Conservation (phyloP, 2,113 vertebrate genomes). For the Phoxinus phoxinus region DNA sequence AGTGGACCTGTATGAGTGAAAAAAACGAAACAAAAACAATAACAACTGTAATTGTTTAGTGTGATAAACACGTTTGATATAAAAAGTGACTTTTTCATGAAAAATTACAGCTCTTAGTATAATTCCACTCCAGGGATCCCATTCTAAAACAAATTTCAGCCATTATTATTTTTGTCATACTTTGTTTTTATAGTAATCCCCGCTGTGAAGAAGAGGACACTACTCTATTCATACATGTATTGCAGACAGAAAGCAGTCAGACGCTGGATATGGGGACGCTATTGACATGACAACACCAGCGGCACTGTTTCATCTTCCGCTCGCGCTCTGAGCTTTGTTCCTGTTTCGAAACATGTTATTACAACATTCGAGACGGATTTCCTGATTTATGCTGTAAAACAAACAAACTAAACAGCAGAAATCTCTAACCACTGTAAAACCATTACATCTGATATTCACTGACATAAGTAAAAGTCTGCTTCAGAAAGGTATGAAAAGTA, state of each 20-base stretch:
- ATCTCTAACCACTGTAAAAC: too few relatives aligned
- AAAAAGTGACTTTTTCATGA: conserved; percentile 77
- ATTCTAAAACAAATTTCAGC: conserved; percentile 70
- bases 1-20: too few relatives aligned
- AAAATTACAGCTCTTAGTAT: conserved; percentile 82
- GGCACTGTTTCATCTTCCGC: conserved; percentile 64
- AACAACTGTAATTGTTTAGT: conserved; percentile 49
- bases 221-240: conserved; percentile 82
- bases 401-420: too few relatives aligned
- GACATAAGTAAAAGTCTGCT: too few relatives aligned
- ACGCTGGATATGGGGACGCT: conserved; percentile 76
- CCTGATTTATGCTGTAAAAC: too few relatives aligned
- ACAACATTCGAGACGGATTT: too few relatives aligned
- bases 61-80: conserved; percentile 60
- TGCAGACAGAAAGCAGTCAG: conserved; percentile 79
- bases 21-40: too few relatives aligned
- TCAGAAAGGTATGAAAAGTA: too few relatives aligned
- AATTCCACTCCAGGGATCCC: conserved; percentile 79
- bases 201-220: conserved; percentile 77
- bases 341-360: too few relatives aligned
- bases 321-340: too few relatives aligned
- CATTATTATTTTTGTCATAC: conserved; percentile 77
- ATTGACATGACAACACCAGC: conserved; percentile 75
- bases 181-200: conserved; percentile 79
- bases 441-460: too few relatives aligned